Conservation (phyloP, 1,140 invertebrate genomes). For the Harpegnathos saltator region DNA sequence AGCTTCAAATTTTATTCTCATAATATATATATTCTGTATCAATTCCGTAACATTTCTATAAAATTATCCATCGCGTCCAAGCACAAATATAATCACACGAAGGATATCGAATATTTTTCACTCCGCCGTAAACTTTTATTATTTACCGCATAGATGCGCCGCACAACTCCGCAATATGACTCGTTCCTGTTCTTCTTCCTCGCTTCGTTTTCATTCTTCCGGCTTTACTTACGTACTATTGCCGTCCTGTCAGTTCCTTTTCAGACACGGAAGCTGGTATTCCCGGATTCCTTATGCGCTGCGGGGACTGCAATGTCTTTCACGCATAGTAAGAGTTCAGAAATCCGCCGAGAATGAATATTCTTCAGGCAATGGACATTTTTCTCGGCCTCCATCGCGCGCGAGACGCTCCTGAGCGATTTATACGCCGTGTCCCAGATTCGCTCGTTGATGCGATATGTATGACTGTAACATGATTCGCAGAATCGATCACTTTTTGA, state of each 20-base stretch:
- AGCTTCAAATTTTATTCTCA: not conserved
- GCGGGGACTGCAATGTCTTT: conserved; percentile 16
- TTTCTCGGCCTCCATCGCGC: conserved; percentile 4
- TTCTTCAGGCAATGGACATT: conserved; percentile 52
- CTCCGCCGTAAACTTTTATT: conserved; percentile 18
- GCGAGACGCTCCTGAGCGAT: not conserved
- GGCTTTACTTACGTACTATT: conserved; percentile 46
- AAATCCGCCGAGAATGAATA: conserved; percentile 55
- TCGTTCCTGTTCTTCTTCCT: conserved; percentile 6
- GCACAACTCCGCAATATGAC: conserved; percentile 16
- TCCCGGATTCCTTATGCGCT: conserved; percentile 38
- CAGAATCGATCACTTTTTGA: conserved; percentile 17
- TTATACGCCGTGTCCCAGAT: conserved; percentile 18
- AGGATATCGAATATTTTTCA: conserved; percentile 17
- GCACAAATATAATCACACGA: not conserved
- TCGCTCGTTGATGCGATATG: conserved; percentile 15
- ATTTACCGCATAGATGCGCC: conserved; percentile 18
- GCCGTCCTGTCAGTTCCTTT: conserved; percentile 55
- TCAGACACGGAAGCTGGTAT: conserved; percentile 50
- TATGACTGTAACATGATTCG: conserved; percentile 25
- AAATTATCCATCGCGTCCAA: not conserved
- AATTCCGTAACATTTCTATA: conserved; percentile 1
- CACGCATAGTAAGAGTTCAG: conserved; percentile 28
- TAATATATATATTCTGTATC: not conserved
- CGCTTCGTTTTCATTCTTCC: conserved; percentile 51